Conservation (phyloP, 2,113 vertebrate genomes). For the Cheirogaleus medius region DNA sequence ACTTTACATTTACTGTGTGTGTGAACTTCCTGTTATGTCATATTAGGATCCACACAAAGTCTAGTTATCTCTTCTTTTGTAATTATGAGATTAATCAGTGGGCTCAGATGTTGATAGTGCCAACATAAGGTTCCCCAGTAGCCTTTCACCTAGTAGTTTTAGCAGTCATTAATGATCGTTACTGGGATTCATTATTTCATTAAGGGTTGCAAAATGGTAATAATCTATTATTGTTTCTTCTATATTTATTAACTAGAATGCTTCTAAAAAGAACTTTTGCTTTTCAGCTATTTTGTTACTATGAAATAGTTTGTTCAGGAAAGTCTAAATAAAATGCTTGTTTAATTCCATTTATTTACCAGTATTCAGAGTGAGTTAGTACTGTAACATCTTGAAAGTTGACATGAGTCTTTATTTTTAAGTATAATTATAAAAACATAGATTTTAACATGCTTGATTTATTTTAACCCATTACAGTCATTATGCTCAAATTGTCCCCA, state of each 20-base stretch:
- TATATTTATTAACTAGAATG: not conserved
- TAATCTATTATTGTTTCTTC: not conserved
- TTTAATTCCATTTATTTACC: not conserved
- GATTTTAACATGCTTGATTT: not conserved
- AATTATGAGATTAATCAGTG: not conserved
- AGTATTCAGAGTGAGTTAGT: not conserved
- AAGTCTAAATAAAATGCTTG: not conserved
- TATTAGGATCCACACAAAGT: not conserved
- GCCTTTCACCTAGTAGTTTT: not conserved
- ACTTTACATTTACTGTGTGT: not conserved
- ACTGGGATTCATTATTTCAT: not conserved
- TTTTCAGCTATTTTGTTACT: not conserved
- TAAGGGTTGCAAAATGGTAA: not conserved
- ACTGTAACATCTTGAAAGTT: not conserved
- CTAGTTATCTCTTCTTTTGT: not conserved
- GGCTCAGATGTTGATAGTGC: not conserved
- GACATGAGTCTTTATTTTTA: conserved; percentile 5
- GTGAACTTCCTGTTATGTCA: not conserved
- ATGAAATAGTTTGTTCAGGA: not conserved
- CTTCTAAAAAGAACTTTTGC: not conserved
- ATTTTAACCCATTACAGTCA: not conserved
- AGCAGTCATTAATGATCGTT: not conserved
- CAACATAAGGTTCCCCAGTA: not conserved
- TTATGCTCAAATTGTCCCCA: not conserved
- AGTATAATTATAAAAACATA: not conserved